Conservation (phyloP, 2,797 vertebrate genomes). For the Xerus rutilus region DNA sequence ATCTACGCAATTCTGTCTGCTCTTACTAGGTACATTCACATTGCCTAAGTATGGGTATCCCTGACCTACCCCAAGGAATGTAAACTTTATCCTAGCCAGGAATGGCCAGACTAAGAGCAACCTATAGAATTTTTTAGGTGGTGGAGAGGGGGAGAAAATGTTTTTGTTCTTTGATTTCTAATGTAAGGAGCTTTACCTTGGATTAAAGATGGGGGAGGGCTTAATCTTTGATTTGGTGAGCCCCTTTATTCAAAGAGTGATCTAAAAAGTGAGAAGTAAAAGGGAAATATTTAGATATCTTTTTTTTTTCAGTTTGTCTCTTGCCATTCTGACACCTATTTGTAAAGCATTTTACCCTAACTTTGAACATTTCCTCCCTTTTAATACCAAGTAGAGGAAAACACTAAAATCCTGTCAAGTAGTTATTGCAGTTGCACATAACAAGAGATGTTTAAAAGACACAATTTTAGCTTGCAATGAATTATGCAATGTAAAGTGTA, state of each 20-base stretch:
- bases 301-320: neutral
- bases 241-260: neutral
- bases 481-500: neutral
- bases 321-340: neutral
- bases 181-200: neutral
- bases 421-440: neutral
- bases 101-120: neutral
- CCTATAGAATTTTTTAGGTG: neutral
- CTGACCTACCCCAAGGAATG: neutral
- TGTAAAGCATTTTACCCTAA: neutral
- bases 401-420: neutral
- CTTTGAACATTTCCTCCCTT: neutral
- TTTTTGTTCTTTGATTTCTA: neutral
- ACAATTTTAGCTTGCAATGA: neutral
- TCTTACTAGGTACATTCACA: neutral
- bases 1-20: neutral
- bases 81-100: neutral
- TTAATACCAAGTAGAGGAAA: neutral
- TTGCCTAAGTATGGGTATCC: neutral
- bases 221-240: neutral
- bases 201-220: neutral
- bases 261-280: neutral
- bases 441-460: neutral
- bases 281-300: neutral
- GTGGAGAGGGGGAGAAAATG: neutral